Base-by-base conservation (phyloP, 1,140 invertebrate species). In the Rhynchophorus ferrugineus region DNA sequence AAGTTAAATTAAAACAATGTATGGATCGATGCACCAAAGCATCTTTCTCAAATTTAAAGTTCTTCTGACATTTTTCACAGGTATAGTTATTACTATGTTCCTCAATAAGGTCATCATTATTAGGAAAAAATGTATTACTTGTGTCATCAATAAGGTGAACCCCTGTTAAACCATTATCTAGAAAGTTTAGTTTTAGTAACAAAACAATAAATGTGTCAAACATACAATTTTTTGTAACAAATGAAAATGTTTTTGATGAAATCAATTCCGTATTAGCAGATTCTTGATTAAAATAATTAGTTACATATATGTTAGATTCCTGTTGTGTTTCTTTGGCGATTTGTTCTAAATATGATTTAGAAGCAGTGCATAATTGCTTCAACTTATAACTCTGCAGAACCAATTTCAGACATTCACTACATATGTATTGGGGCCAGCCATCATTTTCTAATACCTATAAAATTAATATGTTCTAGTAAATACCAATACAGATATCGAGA, bases 1-100 rank as follows among this genome's bases (percentile, higher is more conserved):
- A 44, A n/a, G 17, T 21, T 0, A 7, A 14, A 1, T 14, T 24
- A n/a, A 1, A 9, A 21, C 9, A 21, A 36, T 50, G 49, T 13
- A 50, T 44, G 17, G 49, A 50, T 22, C 44, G 49, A 20, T 50
- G 49, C 7, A 44, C 19, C 7, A 36, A 3, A 43, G 17, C 8
- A 44, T 50, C 49, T 19, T 50, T 2, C 14, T 50, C 18, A 21
- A 29, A 11, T 19, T 35, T 11, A 36, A 50, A 50, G 14, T 19
- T 3, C 3, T 13, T 44, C 18, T 43, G 43, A 19, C 49, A 50
- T 17, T 11, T 13, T n/a, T 20, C 5, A 14, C 49, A 50, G n/a
- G 17, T 8, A n/a, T 29, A 44, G 14, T 7, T 41, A 17, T 18
- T 41, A 18, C 38, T 37, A 37, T 1, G 17, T 16, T 37, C 34